Conservation (phyloP, 2,113 vertebrate genomes). For the Megaleporinus macrocephalus region DNA sequence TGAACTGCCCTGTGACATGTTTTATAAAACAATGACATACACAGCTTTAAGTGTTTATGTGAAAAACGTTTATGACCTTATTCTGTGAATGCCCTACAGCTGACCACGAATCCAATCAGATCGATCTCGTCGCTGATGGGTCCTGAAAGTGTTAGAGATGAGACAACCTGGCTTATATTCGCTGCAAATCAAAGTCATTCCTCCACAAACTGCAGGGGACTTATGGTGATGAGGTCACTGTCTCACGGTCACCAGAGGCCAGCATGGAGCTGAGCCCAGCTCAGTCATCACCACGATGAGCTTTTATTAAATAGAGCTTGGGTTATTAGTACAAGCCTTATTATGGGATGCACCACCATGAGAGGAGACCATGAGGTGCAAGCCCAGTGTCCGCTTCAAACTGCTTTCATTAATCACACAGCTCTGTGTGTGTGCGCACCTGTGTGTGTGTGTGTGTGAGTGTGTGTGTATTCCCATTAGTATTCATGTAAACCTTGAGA, state of each 20-base stretch:
- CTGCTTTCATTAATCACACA: constrained; percentile 66
- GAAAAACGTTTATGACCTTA: background rate
- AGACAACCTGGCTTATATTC: constrained; percentile 8
- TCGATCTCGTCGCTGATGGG: background rate
- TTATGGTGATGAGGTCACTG: constrained; percentile 66
- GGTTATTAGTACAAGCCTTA: constrained; percentile 55
- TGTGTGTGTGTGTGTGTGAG: constrained; percentile 17
- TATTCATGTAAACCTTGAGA: constrained; percentile 68
- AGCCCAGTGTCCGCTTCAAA: constrained; percentile 46
- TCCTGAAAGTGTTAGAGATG: constrained; percentile 1
- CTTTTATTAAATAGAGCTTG: constrained; percentile 60
- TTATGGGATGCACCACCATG: constrained; percentile 50
- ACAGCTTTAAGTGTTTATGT: background rate
- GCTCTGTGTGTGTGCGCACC: constrained; percentile 22
- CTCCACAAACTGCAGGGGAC: background rate
- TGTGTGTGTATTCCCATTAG: constrained; percentile 55
- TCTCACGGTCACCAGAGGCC: constrained; percentile 48
- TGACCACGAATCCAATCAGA: background rate
- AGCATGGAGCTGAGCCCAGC: constrained; percentile 36
- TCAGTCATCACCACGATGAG: constrained; percentile 20
- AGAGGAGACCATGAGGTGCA: constrained; percentile 52
- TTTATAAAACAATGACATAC: no score
- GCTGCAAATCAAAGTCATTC: constrained; percentile 42
- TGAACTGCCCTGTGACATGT: no score
- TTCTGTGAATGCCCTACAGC: background rate